Base-by-base conservation (phyloP, 2,113 vertebrate species). In the Oncorhynchus keta region DNA sequence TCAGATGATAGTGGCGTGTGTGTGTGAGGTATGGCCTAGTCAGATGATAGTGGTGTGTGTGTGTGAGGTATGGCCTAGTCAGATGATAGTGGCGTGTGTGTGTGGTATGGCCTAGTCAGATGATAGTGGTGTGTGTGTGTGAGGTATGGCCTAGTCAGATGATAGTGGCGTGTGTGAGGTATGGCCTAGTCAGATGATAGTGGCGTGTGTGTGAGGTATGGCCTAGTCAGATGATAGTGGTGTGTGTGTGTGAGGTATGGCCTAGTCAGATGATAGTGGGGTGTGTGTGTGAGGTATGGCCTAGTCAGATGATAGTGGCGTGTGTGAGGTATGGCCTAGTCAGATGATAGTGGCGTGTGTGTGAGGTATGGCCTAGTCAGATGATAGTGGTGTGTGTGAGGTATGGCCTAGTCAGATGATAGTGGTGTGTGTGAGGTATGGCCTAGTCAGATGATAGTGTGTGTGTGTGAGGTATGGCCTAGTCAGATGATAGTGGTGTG, bases 241-340 rank as follows among this genome's bases (percentile, higher is more conserved):
- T 74, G 68, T 83, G 79, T 72, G 81, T 72, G 81, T 76, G 81
- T 84, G n/a, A 32, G 35, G 81, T 83, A 76, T 55, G 51, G 59
- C 45, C 16, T 70, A 59, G 39, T 30, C 8, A 26, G 26, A 30
- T 45, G 67, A 72, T 66, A 32, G 26, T 16, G 70, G 48, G 71
- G 68, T 83, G 79, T 72, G 81, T 72, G 81, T 76, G 81, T 84
- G n/a, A 32, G 35, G 81, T 83, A 76, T 55, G 51, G 59, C 45
- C 16, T 70, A 59, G 39, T 30, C 8, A 26, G 26, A 30, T 45
- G 67, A 72, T 66, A 32, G 26, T 16, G 70, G 48, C 74, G 68
- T 83, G 79, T 72, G 81, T 72, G 81, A 32, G 35, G 81, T 83
- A 76, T 55, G 51, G 59, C 45, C 16, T 70, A 59, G 39, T 30